These are phyloP conservation scores for Eledone cirrhosa DNA, from an alignment of 2,888 invertebrate species.

Conservation along the genomic window DNA sequence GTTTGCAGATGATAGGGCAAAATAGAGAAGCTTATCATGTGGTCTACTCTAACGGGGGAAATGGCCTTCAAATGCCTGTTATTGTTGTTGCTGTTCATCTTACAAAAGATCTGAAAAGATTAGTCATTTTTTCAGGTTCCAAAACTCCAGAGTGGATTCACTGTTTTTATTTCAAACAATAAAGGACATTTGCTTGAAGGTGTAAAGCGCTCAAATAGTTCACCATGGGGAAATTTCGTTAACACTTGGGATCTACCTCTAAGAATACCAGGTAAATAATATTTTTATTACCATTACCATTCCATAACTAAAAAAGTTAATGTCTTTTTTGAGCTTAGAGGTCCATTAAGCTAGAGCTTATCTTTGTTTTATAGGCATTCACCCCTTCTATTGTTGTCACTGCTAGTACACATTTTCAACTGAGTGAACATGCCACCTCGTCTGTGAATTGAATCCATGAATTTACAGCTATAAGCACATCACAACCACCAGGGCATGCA, in stretches of 20 bases:
- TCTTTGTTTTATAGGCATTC: no score
- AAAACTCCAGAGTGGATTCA: constrained; percentile 52
- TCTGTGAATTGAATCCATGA: no score
- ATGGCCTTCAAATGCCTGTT: no score
- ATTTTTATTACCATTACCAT: constrained; percentile 21
- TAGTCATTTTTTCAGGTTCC: constrained; percentile 40
- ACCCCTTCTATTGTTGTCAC: no score
- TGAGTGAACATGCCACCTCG: neutral
- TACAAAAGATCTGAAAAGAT: neutral
- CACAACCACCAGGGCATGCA: no score
- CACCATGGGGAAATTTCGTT: constrained; percentile 65
- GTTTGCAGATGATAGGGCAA: no score
- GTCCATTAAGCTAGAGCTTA: neutral
- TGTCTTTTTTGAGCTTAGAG: neutral
- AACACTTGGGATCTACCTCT: constrained; percentile 66
- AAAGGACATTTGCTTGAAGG: constrained; percentile 59
- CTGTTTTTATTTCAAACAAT: constrained; percentile 59
- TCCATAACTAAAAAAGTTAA: neutral
- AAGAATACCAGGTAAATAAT: constrained; percentile 60
- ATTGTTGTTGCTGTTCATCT: neutral
- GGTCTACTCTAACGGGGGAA: no score
- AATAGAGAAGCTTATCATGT: no score
- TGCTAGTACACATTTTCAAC: neutral
- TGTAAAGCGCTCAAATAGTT: constrained; percentile 54
- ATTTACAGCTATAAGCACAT: no score